Percentiles rank a stretch among this genome's conserved stretches.
Conservation (phyloP, 2,888 invertebrate species). For the Bugula neritina region DNA sequence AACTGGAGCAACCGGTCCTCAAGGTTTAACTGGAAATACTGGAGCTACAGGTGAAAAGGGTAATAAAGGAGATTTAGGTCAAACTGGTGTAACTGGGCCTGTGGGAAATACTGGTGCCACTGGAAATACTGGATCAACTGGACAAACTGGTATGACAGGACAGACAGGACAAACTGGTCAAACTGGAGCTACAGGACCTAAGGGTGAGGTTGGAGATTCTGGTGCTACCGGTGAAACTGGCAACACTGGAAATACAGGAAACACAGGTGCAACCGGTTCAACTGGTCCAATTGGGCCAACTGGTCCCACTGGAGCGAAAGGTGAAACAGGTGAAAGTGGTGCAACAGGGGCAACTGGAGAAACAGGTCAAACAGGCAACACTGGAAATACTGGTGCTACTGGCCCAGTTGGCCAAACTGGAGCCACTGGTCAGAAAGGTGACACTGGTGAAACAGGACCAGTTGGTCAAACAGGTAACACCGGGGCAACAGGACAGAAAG, state of each 20-base stretch:
- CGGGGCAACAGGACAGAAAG: slow-evolving; percentile 19
- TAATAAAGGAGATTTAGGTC: slow-evolving; percentile 10
- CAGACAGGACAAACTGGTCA: slow-evolving; percentile 25
- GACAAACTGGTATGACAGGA: slow-evolving; percentile 26
- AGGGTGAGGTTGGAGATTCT: slow-evolving; percentile 24
- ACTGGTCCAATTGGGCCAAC: slow-evolving; percentile 26
- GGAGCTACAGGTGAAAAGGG: slow-evolving; percentile 28
- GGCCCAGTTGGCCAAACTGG: slow-evolving; percentile 26
- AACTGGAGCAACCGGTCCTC: slow-evolving; percentile 28
- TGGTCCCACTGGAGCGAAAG: slow-evolving; percentile 23
- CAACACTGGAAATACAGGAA: slow-evolving; percentile 25
- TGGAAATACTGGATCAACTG: slow-evolving; percentile 26
- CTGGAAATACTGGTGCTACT: slow-evolving; percentile 23
- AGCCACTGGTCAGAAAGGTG: slow-evolving; percentile 19
- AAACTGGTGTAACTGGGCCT: slow-evolving; percentile 25
- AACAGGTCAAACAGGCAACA: slow-evolving; percentile 25
- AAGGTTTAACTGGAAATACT: slow-evolving; percentile 26
- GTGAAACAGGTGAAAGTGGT: slow-evolving; percentile 21
- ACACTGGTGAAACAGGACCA: slow-evolving; percentile 17
- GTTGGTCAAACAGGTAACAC: slow-evolving; percentile 12
- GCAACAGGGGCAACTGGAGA: slow-evolving; percentile 27
- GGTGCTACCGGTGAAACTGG: slow-evolving; percentile 26
- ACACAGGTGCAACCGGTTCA: slow-evolving; percentile 27
- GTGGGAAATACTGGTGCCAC: slow-evolving; percentile 24
- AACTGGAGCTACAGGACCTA: slow-evolving; percentile 5